Conservation (phyloP, 1,140 invertebrate species). For the Drosophila sulfurigaster region DNA sequence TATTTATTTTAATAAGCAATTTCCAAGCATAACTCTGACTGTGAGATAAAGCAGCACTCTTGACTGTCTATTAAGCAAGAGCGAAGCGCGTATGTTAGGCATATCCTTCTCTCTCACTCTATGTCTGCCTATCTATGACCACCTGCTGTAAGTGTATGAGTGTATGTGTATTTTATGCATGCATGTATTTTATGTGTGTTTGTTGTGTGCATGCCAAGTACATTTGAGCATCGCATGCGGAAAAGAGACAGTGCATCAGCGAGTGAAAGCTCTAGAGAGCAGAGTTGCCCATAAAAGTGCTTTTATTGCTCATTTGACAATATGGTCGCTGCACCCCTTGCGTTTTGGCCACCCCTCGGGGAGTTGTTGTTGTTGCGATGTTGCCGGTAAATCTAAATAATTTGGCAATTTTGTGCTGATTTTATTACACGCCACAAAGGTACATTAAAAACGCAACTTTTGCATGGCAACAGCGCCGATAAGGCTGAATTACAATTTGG, state of each 20-base stretch:
- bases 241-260: background rate
- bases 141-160: constrained; percentile 23
- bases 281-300: constrained; percentile 50
- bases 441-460: constrained; percentile 50
- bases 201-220: constrained; percentile 10
- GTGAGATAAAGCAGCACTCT: constrained; percentile 20
- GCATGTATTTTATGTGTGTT: constrained; percentile 3
- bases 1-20: constrained; percentile 60
- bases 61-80: constrained; percentile 23
- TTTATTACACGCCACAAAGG: constrained; percentile 54
- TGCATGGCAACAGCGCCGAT: constrained; percentile 32
- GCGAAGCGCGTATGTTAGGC: background rate
- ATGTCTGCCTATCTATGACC: too few relatives aligned
- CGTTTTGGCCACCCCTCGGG: background rate
- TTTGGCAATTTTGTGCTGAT: constrained; percentile 65
- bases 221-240: constrained; percentile 12
- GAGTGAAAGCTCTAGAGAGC: background rate
- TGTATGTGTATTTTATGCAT: background rate
- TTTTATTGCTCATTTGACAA: constrained; percentile 69
- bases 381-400: constrained; percentile 63
- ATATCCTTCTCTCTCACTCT: too few relatives aligned
- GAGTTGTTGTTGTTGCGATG: constrained; percentile 21
- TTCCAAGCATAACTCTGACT: constrained; percentile 40
- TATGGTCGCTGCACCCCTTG: constrained; percentile 35
- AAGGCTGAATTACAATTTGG: constrained; percentile 42